phyloP scores from a whole-genome alignment of 1,140 invertebrate species.

The Eubasilissa regina region DNA sequence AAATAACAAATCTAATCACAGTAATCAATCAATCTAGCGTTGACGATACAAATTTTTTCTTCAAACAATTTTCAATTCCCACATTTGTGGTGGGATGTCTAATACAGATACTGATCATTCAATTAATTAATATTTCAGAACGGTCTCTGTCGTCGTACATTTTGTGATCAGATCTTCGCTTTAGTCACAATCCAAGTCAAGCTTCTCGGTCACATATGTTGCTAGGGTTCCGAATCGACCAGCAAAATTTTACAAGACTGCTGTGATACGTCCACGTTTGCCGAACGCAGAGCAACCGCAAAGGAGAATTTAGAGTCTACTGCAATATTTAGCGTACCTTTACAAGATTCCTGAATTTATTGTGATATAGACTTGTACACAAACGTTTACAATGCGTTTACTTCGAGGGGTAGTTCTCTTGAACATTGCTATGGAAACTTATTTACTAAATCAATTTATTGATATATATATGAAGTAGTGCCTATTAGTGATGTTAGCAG shows the following conservation, averaged over 20 bases:
- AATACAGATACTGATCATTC: neutral
- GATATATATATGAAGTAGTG: slow-evolving; percentile 24
- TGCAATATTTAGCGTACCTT: slow-evolving; percentile 24
- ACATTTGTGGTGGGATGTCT: neutral
- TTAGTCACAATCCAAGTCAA: neutral
- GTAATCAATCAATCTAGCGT: no score
- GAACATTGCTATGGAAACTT: neutral
- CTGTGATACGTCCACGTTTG: slow-evolving; percentile 10
- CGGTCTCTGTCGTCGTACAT: slow-evolving; percentile 8
- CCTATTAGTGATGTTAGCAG: slow-evolving; percentile 7
- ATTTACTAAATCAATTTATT: slow-evolving; percentile 19
- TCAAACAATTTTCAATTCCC: neutral
- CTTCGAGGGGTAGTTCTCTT: slow-evolving; percentile 7
- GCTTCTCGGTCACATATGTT: neutral
- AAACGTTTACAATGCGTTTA: neutral
- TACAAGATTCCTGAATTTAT: slow-evolving; percentile 32
- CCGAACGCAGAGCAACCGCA: neutral
- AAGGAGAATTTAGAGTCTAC: slow-evolving; percentile 17
- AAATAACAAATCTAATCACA: neutral
- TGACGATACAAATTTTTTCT: no score
- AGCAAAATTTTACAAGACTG: slow-evolving; percentile 31
- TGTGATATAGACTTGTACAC: slow-evolving; percentile 28
- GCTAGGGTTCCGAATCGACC: neutral
- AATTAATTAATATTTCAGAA: slow-evolving; percentile 1
- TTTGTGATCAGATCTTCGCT: slow-evolving; percentile 6